Percentiles rank a stretch among this genome's conserved stretches.
Conservation (phyloP, 2,113 vertebrate species). For the Saiga tatarica region DNA sequence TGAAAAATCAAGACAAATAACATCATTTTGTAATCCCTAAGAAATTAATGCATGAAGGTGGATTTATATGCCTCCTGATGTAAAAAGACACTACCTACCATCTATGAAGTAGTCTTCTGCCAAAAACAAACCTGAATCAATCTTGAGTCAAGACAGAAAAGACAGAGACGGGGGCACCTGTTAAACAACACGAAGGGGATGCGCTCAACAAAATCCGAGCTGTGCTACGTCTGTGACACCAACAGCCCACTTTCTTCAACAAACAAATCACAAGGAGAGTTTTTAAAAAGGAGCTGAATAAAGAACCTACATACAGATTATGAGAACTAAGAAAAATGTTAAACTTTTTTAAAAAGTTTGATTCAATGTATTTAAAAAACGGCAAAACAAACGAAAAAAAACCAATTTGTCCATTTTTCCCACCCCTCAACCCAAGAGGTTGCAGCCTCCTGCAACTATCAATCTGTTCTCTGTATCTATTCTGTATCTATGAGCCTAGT, state of each 20-base stretch:
- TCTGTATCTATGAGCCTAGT: not conserved
- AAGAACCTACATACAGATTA: not conserved
- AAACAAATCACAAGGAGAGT: not conserved
- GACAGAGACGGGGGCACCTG: not conserved
- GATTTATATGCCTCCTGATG: not conserved
- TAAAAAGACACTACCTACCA: not conserved
- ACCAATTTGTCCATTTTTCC: not conserved
- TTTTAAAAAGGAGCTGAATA: not conserved
- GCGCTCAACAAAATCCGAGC: not conserved
- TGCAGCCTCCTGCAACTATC: not conserved
- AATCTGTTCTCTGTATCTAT: not conserved
- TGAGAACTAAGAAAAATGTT: not conserved
- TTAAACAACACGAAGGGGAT: not conserved
- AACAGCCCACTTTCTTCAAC: not conserved
- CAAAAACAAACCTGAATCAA: not conserved
- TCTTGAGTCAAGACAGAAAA: not conserved
- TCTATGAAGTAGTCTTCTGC: not conserved
- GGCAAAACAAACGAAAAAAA: not conserved
- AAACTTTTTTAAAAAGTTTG: not conserved
- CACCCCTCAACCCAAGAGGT: not conserved
- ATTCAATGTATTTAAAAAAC: not conserved
- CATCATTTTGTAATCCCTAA: not conserved
- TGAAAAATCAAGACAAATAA: not conserved
- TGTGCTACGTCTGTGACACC: not conserved
- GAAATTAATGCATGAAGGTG: not conserved